These are phyloP conservation scores for Drosophila pandora DNA, from an alignment of 1,140 invertebrate genomes.

Conservation along the genomic window DNA sequence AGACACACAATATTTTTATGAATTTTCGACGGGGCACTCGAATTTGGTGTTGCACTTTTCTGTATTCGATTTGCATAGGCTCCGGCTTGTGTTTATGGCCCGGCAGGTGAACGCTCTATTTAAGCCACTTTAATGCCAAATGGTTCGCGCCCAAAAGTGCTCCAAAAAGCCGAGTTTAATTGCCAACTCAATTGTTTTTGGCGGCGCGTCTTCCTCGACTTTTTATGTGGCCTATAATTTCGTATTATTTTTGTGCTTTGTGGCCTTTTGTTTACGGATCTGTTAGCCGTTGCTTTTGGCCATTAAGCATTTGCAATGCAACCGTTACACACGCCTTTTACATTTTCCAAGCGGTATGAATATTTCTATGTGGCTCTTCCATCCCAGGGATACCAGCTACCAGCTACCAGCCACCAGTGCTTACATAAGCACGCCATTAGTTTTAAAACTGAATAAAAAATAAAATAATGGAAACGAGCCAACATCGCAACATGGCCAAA, in stretches of 20 bases:
- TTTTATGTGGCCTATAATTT: slow-evolving; percentile 52
- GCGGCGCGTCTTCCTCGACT: slow-evolving; percentile 15
- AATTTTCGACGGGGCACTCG: background rate
- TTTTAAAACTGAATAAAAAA: background rate
- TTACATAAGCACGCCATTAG: slow-evolving; percentile 31
- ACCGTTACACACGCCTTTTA: slow-evolving; percentile 33
- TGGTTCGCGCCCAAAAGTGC: slow-evolving; percentile 31
- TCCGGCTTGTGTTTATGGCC: background rate
- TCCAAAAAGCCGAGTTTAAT: slow-evolving; percentile 47
- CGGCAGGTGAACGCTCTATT: slow-evolving; percentile 63
- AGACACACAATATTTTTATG: background rate
- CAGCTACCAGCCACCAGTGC: background rate
- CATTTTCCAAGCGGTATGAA: slow-evolving; percentile 20
- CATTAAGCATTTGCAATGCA: slow-evolving; percentile 31
- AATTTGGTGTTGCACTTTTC: background rate
- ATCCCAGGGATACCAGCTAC: slow-evolving; percentile 25
- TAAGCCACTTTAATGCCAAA: slow-evolving; percentile 43
- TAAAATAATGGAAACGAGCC: background rate
- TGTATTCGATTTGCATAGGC: slow-evolving; percentile 10
- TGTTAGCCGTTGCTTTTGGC: slow-evolving; percentile 15
- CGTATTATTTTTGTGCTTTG: slow-evolving; percentile 24
- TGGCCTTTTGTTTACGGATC: slow-evolving; percentile 43
- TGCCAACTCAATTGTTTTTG: slow-evolving; percentile 44
- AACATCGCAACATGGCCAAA: slow-evolving; percentile 8
- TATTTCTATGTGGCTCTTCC: background rate